Conservation (phyloP, 2,797 vertebrate species). For the Lithobates pipiens region DNA sequence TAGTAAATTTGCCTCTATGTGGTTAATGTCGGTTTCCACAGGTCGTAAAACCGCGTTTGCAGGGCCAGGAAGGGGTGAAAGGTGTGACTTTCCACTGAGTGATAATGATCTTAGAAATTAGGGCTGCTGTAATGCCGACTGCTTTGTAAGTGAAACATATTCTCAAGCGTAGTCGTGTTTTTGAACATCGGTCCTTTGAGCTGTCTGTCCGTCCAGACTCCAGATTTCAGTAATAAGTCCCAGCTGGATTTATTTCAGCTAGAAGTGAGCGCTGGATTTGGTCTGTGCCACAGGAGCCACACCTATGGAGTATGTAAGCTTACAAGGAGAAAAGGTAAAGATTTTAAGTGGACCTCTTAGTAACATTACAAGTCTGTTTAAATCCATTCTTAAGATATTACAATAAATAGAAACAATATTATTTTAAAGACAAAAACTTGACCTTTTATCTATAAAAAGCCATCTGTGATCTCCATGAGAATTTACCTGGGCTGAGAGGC, state of each 20-base stretch:
- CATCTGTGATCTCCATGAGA: too few relatives aligned
- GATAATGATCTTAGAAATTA: constrained; percentile 55
- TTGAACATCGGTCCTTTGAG: constrained; percentile 34
- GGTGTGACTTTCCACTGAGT: constrained; percentile 41
- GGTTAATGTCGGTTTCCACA: constrained; percentile 38
- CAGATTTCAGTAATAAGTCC: constrained; percentile 52
- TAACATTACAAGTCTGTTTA: too few relatives aligned
- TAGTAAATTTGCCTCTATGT: constrained; percentile 37
- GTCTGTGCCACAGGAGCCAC: constrained; percentile 32
- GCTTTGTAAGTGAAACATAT: constrained; percentile 31
- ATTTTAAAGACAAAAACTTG: too few relatives aligned
- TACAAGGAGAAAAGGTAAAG: constrained; percentile 21
- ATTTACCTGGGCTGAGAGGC: too few relatives aligned
- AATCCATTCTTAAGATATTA: too few relatives aligned
- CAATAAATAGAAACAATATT: too few relatives aligned
- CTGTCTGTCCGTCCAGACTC: constrained; percentile 55
- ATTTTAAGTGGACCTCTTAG: background rate
- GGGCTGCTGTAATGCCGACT: constrained; percentile 15
- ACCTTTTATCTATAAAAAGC: too few relatives aligned
- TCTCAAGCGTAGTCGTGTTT: constrained; percentile 15
- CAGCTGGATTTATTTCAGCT: constrained; percentile 48
- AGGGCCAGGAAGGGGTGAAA: constrained; percentile 31
- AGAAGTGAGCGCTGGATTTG: constrained; percentile 36
- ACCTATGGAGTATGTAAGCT: constrained; percentile 38
- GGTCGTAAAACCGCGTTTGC: constrained; percentile 26